Conservation (phyloP, 2,888 invertebrate species). For the Pyrochroa serraticornis region DNA sequence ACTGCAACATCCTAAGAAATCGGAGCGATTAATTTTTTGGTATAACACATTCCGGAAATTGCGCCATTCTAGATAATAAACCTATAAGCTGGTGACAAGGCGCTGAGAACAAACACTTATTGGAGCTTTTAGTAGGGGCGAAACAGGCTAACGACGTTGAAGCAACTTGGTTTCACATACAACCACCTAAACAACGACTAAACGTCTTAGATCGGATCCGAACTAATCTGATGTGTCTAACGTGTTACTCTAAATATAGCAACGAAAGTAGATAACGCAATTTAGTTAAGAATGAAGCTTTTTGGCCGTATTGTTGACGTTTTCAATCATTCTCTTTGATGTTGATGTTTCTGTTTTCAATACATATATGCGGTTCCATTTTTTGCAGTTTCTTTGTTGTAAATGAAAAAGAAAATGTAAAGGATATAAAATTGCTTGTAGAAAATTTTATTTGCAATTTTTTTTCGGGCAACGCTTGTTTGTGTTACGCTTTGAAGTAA, state of each 20-base stretch:
- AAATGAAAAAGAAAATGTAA: too few species aligned
- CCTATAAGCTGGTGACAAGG: background rate
- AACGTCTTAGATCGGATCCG: background rate
- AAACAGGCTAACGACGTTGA: background rate
- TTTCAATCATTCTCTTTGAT: too few species aligned
- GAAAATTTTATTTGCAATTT: background rate
- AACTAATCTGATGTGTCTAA: background rate
- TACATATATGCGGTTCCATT: too few species aligned
- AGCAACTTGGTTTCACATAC: too few species aligned
- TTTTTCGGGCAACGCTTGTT: too few species aligned
- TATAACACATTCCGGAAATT: background rate
- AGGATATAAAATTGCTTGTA: too few species aligned
- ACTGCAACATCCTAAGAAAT: background rate
- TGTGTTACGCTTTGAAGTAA: constrained; percentile 15
- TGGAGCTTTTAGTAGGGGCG: background rate
- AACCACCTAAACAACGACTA: background rate
- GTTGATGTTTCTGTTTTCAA: too few species aligned
- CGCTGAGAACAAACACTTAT: background rate
- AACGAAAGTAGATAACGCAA: background rate
- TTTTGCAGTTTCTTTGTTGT: too few species aligned
- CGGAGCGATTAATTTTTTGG: background rate
- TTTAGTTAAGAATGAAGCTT: too few species aligned
- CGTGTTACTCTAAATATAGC: background rate
- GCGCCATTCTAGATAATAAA: constrained; percentile 4
- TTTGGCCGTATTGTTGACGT: too few species aligned